Evolutionary conservation across 2,888 invertebrate species (phyloP).

Genomic region (Protonemura montana): DNA sequence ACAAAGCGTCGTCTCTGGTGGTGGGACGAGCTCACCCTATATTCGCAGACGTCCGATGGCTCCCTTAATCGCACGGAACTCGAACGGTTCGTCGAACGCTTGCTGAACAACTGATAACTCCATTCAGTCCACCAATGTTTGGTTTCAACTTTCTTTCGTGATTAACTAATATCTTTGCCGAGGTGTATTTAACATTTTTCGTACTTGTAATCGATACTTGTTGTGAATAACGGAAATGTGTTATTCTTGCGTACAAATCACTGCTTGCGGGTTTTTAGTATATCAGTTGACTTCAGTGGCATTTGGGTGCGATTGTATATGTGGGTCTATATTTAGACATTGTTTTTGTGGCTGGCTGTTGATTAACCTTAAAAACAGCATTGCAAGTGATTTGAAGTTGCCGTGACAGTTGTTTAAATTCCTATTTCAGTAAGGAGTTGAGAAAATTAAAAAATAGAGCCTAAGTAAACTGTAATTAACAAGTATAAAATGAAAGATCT

Average conservation of each 20-base stretch:
- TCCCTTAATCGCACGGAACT: not conserved
- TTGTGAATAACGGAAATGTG: not conserved
- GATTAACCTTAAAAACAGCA: too few species aligned
- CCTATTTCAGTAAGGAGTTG: too few species aligned
- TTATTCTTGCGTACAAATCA: not conserved
- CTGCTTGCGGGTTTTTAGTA: not conserved
- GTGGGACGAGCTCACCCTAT: conserved; percentile 55
- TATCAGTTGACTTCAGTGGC: too few species aligned
- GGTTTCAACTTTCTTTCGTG: not conserved
- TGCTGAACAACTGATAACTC: not conserved
- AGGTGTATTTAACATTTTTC: not conserved
- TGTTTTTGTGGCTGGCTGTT: too few species aligned
- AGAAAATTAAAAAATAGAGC: too few species aligned
- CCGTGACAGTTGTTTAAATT: too few species aligned
- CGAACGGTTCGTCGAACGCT: not conserved
- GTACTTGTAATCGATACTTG: not conserved
- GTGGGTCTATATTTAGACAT: too few species aligned
- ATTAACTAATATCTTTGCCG: not conserved
- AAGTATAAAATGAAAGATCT: too few species aligned
- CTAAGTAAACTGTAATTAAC: too few species aligned
- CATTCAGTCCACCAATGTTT: not conserved
- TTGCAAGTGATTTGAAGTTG: too few species aligned
- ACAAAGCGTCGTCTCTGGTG: conserved; percentile 57
- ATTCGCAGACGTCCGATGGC: not conserved
- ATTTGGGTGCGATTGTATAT: too few species aligned